Conservation (phyloP, 2,797 vertebrate species). For the Malacoraja senta region DNA sequence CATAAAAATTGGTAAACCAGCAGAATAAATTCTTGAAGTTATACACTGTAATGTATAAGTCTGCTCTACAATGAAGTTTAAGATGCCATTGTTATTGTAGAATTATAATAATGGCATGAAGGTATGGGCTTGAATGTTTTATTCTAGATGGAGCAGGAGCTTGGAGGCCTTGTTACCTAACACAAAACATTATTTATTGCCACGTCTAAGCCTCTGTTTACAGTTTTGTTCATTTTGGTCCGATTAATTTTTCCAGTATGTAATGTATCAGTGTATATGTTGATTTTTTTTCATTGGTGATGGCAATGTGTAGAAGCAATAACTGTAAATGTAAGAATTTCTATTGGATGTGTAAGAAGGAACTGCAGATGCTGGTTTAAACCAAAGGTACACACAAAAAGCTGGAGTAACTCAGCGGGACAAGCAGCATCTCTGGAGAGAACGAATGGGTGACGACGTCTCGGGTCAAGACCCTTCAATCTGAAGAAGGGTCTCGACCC, state of each 20-base stretch:
- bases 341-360: too few relatives aligned
- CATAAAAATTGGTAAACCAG: background rate
- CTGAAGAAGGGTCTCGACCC: too few relatives aligned
- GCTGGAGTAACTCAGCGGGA: too few relatives aligned
- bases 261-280: slow-evolving; percentile 26
- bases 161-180: slow-evolving; percentile 27
- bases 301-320: slow-evolving; percentile 16
- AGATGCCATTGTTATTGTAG: slow-evolving; percentile 19
- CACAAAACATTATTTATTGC: slow-evolving; percentile 34
- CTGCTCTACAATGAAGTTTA: background rate
- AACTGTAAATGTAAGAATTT: slow-evolving; percentile 17
- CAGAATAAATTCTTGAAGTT: slow-evolving; percentile 37
- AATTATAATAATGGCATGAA: slow-evolving; percentile 5
- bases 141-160: slow-evolving; percentile 12
- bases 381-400: too few relatives aligned
- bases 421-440: too few relatives aligned
- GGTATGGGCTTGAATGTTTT: slow-evolving; percentile 32
- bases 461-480: too few relatives aligned
- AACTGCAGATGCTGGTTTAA: too few relatives aligned
- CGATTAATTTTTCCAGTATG: slow-evolving; percentile 23
- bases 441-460: too few relatives aligned
- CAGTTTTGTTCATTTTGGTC: slow-evolving; percentile 21
- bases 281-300: slow-evolving; percentile 32
- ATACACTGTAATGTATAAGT: slow-evolving; percentile 20
- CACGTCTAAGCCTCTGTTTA: background rate